Percentiles rank a stretch among this genome's conserved stretches.
These are phyloP conservation scores for Nilaparvata lugens DNA, from an alignment of 1,140 invertebrate genomes.

Conservation along the genomic window DNA sequence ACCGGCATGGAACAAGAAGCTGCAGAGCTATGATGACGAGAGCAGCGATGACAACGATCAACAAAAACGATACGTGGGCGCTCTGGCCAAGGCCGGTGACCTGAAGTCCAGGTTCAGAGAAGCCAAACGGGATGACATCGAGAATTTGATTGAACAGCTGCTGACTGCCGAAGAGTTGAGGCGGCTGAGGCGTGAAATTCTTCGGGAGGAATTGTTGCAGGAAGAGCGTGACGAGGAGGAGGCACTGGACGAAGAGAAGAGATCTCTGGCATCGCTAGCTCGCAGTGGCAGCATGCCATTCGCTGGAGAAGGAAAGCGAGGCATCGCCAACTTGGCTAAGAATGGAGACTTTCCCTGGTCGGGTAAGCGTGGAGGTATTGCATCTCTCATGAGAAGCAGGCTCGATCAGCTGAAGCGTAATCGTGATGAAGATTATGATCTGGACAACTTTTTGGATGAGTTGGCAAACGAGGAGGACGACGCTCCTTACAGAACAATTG, in stretches of 20 bases:
- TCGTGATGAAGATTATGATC: conserved; percentile 18
- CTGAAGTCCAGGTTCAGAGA: conserved; percentile 18
- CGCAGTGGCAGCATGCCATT: conserved; percentile 19
- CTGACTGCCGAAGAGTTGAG: conserved; percentile 20
- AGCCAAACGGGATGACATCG: conserved; percentile 21
- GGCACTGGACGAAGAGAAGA: conserved; percentile 19
- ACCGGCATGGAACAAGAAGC: not conserved
- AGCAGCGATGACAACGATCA: not conserved
- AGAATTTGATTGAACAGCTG: conserved; percentile 20
- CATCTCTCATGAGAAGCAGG: conserved; percentile 22
- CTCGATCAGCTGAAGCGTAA: conserved; percentile 16
- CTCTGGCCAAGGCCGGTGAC: conserved; percentile 22
- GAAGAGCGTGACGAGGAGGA: conserved; percentile 12
- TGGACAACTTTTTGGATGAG: conserved; percentile 1
- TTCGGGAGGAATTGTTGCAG: conserved; percentile 22
- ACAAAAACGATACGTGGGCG: conserved; percentile 23
- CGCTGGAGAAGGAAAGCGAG: conserved; percentile 17
- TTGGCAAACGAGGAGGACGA: not conserved
- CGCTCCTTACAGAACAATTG: not conserved
- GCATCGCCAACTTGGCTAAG: conserved; percentile 19
- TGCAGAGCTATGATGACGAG: not conserved
- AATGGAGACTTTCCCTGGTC: conserved; percentile 19
- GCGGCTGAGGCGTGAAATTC: conserved; percentile 18
- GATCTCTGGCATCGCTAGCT: conserved; percentile 21
- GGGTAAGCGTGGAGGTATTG: conserved; percentile 20